Percentiles rank a stretch among this genome's conserved stretches.
Conservation (phyloP, 2,797 vertebrate species). For the Coccyzus lansbergi region DNA sequence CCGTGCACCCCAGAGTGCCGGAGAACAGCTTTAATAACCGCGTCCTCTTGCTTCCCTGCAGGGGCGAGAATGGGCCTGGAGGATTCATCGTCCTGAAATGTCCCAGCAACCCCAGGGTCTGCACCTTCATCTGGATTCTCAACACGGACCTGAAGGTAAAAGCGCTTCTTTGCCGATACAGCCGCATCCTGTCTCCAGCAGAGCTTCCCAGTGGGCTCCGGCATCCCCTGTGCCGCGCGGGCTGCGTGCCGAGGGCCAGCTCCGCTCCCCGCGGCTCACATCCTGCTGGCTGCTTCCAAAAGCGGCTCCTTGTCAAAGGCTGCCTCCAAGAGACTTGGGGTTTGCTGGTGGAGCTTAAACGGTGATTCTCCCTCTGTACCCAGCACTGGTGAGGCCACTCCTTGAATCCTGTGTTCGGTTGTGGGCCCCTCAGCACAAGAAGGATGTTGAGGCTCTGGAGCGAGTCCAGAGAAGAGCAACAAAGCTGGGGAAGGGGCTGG, state of each 20-base stretch:
- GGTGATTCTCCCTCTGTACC: too few species aligned
- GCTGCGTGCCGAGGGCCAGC: not conserved
- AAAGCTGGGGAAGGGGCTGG: too few species aligned
- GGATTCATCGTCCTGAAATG: slow-evolving; percentile 93
- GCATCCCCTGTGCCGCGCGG: fast-evolving
- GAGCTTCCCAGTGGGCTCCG: not conserved
- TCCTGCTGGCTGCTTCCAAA: not conserved
- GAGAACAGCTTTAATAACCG: not conserved
- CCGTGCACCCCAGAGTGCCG: fast-evolving
- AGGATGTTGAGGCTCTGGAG: too few species aligned
- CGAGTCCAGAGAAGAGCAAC: too few species aligned
- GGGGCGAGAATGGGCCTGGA: slow-evolving; percentile 95
- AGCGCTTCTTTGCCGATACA: fast-evolving
- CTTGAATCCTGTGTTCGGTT: too few species aligned
- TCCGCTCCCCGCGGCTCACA: not conserved
- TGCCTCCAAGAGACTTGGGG: not conserved
- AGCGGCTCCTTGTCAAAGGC: fast-evolving
- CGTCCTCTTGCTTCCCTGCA: slow-evolving; percentile 46
- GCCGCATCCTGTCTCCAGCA: not conserved
- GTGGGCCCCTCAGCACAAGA: too few species aligned
- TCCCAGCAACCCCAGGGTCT: slow-evolving; percentile 87
- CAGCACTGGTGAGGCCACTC: too few species aligned
- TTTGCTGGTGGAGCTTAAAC: not conserved
- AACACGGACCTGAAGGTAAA: slow-evolving; percentile 96
- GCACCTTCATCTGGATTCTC: slow-evolving; percentile 96